Evolutionary conservation across 2,888 invertebrate genomes (phyloP), one percentile per base, ranked within the genome.

Genomic region (Eretmocerus hayati): DNA sequence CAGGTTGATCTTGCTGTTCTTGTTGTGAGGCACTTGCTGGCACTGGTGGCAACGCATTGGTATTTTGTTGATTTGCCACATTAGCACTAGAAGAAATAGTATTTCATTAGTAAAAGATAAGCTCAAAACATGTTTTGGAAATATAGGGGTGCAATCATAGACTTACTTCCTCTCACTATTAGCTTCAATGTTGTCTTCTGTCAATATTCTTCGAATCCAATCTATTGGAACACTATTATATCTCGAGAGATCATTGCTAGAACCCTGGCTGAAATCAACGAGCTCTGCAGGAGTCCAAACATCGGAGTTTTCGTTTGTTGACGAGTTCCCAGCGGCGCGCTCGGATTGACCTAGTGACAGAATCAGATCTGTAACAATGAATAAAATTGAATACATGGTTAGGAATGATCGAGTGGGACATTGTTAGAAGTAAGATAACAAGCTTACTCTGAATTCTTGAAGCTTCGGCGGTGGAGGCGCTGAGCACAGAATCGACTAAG

Each of bases 401-500:
- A n/a, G n/a, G n/a, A n/a, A n/a, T n/a, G n/a, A n/a, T n/a, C n/a
- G n/a, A n/a, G n/a, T n/a, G n/a, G n/a, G n/a, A n/a, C n/a, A n/a
- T n/a, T n/a, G n/a, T n/a, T n/a, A n/a, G n/a, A n/a, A n/a, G n/a
- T n/a, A n/a, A n/a, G n/a, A n/a, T n/a, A n/a, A n/a, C 21, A 36
- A 23, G 36, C 33, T 46, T 57, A 59, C 65, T 62, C 43, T 58
- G 58, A 40, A 66, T 47, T 59, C 64, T 59, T 5, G 60, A 62
- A 4, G 63, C 60, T 55, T 64, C 68, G 18, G 62, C 59, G 4
- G 65, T 58, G 22, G 62, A 62, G 2, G 71, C 65, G 19, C 67
- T 66, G 13, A 74, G 58, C 11, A 75, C 72, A 16, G 73, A 72
- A 52, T 74, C 73, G 2, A 74, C 72, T 38, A 75, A 69, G 45